phyloP scores from a whole-genome alignment of 1,140 invertebrate species.

The Xylocopa sonorina region DNA sequence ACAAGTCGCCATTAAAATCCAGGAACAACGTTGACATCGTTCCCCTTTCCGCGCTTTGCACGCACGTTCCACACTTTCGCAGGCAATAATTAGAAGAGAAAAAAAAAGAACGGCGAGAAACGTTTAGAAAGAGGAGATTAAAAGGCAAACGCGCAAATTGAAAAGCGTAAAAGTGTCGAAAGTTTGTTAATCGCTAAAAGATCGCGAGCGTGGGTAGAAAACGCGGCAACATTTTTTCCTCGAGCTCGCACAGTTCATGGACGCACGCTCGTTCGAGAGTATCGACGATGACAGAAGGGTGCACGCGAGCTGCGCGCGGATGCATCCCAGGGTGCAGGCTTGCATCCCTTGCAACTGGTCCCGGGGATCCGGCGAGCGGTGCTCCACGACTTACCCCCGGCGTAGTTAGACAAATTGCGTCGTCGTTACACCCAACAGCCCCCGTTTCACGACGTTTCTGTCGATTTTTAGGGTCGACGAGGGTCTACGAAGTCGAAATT shows the following conservation, averaged over 20 bases:
- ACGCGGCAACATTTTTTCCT: no score
- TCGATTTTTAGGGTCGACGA: neutral
- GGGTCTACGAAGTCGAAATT: neutral
- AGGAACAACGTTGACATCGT: neutral
- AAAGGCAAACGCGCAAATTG: no score
- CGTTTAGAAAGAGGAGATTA: no score
- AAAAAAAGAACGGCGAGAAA: neutral
- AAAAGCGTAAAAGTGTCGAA: no score
- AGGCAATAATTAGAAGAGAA: no score
- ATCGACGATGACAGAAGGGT: conserved; percentile 25
- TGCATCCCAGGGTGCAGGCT: conserved; percentile 51
- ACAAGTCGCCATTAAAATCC: neutral
- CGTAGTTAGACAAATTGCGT: conserved; percentile 36
- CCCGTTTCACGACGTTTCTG: neutral
- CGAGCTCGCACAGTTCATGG: neutral
- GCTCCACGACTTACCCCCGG: conserved; percentile 24
- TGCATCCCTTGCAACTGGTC: conserved; percentile 54
- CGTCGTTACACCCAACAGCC: conserved; percentile 12
- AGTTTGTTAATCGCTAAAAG: no score
- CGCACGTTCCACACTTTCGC: no score
- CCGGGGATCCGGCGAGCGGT: conserved; percentile 56
- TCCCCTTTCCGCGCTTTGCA: neutral
- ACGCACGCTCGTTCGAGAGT: neutral
- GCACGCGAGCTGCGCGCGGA: conserved; percentile 16
- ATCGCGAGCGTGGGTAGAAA: no score